Base-by-base conservation (phyloP, 2,113 vertebrate genomes). In the Rhinolophus sinicus region DNA sequence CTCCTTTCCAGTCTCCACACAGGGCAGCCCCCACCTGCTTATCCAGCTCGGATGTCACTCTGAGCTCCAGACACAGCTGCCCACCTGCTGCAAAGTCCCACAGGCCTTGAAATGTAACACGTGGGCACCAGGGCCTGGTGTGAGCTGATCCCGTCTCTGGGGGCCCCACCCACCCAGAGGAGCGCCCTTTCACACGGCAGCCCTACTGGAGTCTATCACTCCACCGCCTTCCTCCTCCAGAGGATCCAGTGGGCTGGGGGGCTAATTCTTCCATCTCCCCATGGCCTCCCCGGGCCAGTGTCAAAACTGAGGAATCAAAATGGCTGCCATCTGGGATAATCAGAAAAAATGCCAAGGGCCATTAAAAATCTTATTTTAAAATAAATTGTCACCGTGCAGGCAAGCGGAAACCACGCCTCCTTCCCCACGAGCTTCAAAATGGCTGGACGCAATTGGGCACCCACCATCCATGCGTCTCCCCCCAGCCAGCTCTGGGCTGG, bases 331-430 rank as follows among this genome's bases (percentile, higher is more conserved):
- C 77, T 80, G 40, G 22, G 56, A 93, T 1, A 24, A 12, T 47
- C 75, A 80, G 30, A 52, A 88, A 95, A 97, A 97, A 92, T 77
- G 95, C 94, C 97, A 97, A 93, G 77, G 65, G 9, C 88, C 93
- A 94, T 97, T 95, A 88, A 94, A 76, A 97, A 69, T 69, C 47
- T 97, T 95, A 95, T 94, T 98, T 97, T 97, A 67, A 93, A 95
- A 88, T 26, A 4, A 93, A 70, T 97, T 14, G 91, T 95, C 90
- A 54, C 44, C 70, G 72, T 2, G 33, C 24, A 78, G 97, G 88
- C n/a, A 60, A 11, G 88, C 73, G 89, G 85, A 86, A 85, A 62
- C 35, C 52, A 18, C 8, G 67, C 76, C 58, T 89, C 95, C 95
- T 96, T 93, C 96, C 95, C 89, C 8, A 76, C 16, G 75, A 97